Evolutionary conservation across 2,113 vertebrate genomes (phyloP).

Genomic region (Ctenodactylus gundi): DNA sequence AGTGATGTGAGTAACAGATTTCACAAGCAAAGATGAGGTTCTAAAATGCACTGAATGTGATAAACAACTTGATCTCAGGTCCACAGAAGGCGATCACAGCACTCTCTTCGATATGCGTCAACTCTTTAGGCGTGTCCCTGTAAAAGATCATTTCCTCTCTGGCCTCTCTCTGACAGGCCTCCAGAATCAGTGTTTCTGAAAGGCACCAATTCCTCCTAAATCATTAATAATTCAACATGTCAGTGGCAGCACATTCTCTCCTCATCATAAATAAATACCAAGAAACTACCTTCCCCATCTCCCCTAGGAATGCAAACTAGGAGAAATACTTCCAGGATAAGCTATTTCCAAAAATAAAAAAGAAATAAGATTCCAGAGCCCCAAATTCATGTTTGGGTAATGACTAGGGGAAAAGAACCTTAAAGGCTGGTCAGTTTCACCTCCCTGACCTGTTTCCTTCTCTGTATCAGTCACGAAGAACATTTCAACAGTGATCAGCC

Average conservation of each 20-base stretch:
- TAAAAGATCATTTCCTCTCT: not conserved
- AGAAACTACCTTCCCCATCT: not conserved
- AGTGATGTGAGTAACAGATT: not conserved
- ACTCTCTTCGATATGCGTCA: not conserved
- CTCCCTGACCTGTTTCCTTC: not conserved
- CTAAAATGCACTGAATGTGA: not conserved
- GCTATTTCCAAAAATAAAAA: not conserved
- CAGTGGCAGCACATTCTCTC: conserved; percentile 31
- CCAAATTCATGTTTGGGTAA: not conserved
- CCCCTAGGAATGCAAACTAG: conserved; percentile 7
- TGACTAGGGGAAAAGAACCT: not conserved
- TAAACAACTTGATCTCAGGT: not conserved
- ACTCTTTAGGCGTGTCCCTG: not conserved
- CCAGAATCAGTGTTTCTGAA: not conserved
- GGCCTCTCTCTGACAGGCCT: not conserved
- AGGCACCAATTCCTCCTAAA: conserved; percentile 47
- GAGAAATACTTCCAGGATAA: not conserved
- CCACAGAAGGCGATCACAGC: not conserved
- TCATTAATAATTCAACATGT: conserved; percentile 58
- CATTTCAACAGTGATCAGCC: not conserved
- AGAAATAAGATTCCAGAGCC: not conserved
- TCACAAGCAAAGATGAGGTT: not conserved
- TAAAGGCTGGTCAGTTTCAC: not conserved
- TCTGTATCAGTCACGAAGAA: not conserved
- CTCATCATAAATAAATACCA: conserved; percentile 33